Conservation (phyloP, 2,888 invertebrate species). For the Cylloceria caligata region DNA sequence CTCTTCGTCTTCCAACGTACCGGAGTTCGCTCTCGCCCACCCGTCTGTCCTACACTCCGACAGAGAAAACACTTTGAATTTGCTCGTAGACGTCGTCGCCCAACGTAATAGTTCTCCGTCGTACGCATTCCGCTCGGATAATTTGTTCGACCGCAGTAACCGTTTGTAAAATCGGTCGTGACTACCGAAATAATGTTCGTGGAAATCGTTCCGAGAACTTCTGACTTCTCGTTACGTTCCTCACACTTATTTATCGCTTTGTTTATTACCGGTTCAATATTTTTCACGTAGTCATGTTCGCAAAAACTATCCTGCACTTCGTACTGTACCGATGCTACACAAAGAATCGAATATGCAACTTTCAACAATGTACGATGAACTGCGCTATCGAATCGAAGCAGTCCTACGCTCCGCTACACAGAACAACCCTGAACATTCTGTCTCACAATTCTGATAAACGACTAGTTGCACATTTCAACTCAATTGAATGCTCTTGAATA, state of each 20-base stretch:
- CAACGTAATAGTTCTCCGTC: constrained; percentile 10
- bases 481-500: too few relatives aligned
- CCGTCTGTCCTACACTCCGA: neutral
- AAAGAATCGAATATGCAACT: neutral
- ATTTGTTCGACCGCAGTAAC: constrained; percentile 47
- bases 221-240: neutral
- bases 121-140: constrained; percentile 24
- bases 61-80: constrained; percentile 36
- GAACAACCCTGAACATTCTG: too few relatives aligned
- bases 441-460: too few relatives aligned
- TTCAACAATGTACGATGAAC: neutral
- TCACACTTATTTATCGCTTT: constrained; percentile 13
- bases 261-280: neutral
- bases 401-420: too few relatives aligned
- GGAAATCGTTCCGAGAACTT: constrained; percentile 29
- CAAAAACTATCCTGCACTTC: too few relatives aligned
- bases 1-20: constrained; percentile 7
- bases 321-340: neutral
- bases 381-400: too few relatives aligned
- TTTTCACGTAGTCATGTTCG: neutral
- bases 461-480: too few relatives aligned
- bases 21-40: constrained; percentile 6
- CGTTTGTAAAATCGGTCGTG: constrained; percentile 43
- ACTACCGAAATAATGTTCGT: constrained; percentile 36
- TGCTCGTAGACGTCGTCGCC: constrained; percentile 20